Evolutionary conservation across 1,140 invertebrate genomes (phyloP).

Genomic region (Procambarus virginalis): DNA sequence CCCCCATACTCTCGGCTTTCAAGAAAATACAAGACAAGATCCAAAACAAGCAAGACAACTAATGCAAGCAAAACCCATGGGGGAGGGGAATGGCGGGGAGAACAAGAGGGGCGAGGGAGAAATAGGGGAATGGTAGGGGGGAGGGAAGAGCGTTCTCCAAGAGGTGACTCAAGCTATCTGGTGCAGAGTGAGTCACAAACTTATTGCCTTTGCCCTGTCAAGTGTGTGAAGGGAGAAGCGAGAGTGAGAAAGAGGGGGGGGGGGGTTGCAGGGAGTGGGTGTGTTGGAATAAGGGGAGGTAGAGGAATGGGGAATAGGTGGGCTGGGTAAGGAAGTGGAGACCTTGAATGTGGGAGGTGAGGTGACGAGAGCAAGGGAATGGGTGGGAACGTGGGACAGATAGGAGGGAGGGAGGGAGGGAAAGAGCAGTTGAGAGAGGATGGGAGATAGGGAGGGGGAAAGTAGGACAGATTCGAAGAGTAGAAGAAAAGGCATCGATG

Average conservation of each 20-base stretch:
- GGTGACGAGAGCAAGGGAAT: no score
- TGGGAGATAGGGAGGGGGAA: not conserved
- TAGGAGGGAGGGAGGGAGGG: not conserved
- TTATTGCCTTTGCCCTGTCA: not conserved
- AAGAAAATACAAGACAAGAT: no score
- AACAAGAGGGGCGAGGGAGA: no score
- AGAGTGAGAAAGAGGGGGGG: not conserved
- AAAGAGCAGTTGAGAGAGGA: not conserved
- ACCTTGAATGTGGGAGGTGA: no score
- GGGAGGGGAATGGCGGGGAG: no score
- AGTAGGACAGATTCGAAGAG: not conserved
- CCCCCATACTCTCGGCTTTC: no score
- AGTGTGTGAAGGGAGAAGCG: not conserved
- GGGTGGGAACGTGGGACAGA: no score
- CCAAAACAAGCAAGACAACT: not conserved
- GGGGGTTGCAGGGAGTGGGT: not conserved
- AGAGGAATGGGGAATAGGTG: no score
- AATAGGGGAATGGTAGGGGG: no score
- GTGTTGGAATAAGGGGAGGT: not conserved
- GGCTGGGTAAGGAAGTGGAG: no score
- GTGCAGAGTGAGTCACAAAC: not conserved
- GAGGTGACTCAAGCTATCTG: not conserved
- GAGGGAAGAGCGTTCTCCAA: not conserved
- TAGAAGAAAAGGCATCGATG: not conserved
- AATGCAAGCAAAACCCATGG: not conserved